Conservation (phyloP, 2,888 invertebrate species). For the Eupsilia transversa region DNA sequence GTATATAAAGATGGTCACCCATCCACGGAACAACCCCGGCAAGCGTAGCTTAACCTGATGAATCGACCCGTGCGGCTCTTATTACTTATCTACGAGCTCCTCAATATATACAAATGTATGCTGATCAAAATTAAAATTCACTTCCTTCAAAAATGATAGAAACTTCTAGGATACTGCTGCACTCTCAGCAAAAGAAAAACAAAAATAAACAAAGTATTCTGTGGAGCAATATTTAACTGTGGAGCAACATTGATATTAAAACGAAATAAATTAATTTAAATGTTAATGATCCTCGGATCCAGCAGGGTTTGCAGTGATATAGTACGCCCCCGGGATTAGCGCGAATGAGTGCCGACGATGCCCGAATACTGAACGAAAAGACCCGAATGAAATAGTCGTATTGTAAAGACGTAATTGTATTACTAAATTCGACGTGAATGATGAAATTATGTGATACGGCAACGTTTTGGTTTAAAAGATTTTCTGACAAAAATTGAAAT, state of each 20-base stretch:
- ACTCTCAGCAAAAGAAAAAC: not conserved
- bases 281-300: conserved; percentile 76
- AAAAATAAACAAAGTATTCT: not conserved
- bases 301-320: conserved; percentile 70
- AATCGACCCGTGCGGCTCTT: too few species aligned
- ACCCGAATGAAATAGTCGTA: not conserved
- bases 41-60: too few species aligned
- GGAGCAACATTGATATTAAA: conserved; percentile 72
- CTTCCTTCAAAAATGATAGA: not conserved
- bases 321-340: conserved; percentile 72
- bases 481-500: not conserved
- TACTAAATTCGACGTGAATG: not conserved
- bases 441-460: not conserved
- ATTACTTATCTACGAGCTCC: too few species aligned
- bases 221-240: conserved; percentile 1
- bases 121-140: not conserved
- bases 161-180: too few species aligned
- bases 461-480: not conserved
- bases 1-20: too few species aligned
- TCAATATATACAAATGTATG: too few species aligned
- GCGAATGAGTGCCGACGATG: conserved; percentile 38
- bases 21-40: too few species aligned
- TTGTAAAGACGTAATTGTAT: not conserved
- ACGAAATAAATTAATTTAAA: conserved; percentile 83
- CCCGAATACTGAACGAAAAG: conserved; percentile 34